phyloP scores from a whole-genome alignment of 1,140 invertebrate species.

The Mylabris phalerata region DNA sequence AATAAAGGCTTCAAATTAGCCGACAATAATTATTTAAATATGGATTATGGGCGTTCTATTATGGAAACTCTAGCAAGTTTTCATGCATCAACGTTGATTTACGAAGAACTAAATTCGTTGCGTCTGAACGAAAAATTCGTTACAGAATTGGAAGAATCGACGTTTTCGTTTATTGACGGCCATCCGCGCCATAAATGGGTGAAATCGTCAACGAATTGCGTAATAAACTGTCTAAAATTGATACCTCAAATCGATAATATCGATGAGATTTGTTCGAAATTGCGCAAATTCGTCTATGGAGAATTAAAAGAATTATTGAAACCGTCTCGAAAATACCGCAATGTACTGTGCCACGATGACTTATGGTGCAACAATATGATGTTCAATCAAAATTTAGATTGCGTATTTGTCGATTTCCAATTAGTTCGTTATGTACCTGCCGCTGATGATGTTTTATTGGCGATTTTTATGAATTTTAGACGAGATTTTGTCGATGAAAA shows the following conservation, averaged over 20 bases:
- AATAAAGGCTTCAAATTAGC: slow-evolving; percentile 38
- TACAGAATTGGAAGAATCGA: slow-evolving; percentile 44
- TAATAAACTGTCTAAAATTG: slow-evolving; percentile 43
- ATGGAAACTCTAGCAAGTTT: slow-evolving; percentile 47
- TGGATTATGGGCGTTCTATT: slow-evolving; percentile 44
- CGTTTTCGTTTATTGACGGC: slow-evolving; percentile 39
- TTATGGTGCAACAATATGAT: slow-evolving; percentile 58
- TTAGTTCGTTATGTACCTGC: slow-evolving; percentile 49
- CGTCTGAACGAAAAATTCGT: slow-evolving; percentile 41
- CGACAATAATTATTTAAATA: slow-evolving; percentile 39
- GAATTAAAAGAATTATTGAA: slow-evolving; percentile 43
- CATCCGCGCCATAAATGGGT: slow-evolving; percentile 40
- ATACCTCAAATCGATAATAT: slow-evolving; percentile 32
- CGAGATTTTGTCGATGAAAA: slow-evolving; percentile 42
- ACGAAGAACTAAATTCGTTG: slow-evolving; percentile 42
- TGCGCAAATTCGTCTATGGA: slow-evolving; percentile 35
- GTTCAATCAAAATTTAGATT: slow-evolving; percentile 47
- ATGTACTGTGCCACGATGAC: slow-evolving; percentile 52
- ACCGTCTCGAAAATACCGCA: slow-evolving; percentile 46
- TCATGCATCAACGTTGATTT: slow-evolving; percentile 50
- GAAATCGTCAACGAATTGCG: slow-evolving; percentile 40
- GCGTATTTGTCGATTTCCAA: slow-evolving; percentile 57
- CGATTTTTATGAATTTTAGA: slow-evolving; percentile 47
- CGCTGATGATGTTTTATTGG: slow-evolving; percentile 44
- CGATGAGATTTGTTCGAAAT: slow-evolving; percentile 33